These are phyloP conservation scores for Hypomecis atomaria DNA, from an alignment of 2,888 invertebrate genomes.

Conservation along the genomic window DNA sequence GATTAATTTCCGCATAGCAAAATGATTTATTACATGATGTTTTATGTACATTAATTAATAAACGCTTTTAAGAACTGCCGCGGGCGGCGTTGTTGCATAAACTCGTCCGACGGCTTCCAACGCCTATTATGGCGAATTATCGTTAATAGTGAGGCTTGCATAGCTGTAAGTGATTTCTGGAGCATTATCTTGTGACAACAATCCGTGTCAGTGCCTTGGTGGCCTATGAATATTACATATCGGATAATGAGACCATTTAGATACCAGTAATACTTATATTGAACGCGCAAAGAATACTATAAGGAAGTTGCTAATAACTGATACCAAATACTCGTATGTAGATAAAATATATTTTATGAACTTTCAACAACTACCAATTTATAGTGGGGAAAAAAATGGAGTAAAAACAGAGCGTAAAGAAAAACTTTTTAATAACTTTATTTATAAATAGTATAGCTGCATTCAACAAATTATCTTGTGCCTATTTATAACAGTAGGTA, in stretches of 20 bases:
- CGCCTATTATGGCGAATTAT: constrained; percentile 82
- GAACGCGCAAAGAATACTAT: too few relatives aligned
- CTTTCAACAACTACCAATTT: too few relatives aligned
- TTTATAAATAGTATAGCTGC: too few relatives aligned
- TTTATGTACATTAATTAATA: background rate
- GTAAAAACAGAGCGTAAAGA: too few relatives aligned
- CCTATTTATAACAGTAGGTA: too few relatives aligned
- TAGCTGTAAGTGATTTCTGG: constrained; percentile 70
- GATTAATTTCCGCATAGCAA: constrained; percentile 2
- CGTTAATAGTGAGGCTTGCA: constrained; percentile 62
- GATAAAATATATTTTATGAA: too few relatives aligned
- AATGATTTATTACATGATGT: background rate
- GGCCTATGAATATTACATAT: constrained; percentile 79
- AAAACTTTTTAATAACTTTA: too few relatives aligned
- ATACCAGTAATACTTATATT: background rate
- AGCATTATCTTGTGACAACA: constrained; percentile 77
- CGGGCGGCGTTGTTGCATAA: constrained; percentile 43
- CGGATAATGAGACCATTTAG: constrained; percentile 66
- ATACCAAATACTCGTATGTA: too few relatives aligned
- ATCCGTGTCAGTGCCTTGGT: constrained; percentile 69
- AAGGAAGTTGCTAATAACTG: too few relatives aligned
- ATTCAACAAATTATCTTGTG: too few relatives aligned
- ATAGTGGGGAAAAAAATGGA: too few relatives aligned
- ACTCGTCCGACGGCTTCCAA: constrained; percentile 58
- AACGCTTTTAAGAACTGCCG: background rate